These are phyloP conservation scores for Ormyrus labotus DNA, from an alignment of 2,888 invertebrate species.

Conservation along the genomic window DNA sequence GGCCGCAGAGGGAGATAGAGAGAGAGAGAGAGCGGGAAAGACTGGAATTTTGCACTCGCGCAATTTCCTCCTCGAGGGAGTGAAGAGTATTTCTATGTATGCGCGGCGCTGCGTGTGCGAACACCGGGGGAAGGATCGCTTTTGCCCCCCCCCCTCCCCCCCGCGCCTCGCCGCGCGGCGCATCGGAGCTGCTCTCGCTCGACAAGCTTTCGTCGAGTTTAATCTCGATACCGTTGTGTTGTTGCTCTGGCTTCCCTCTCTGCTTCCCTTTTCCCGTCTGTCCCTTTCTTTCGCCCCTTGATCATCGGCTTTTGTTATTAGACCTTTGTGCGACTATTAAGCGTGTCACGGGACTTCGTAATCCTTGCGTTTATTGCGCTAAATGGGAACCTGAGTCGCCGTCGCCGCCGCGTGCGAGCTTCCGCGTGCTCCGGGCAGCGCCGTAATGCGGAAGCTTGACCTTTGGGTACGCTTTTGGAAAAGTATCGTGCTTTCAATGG, in stretches of 20 bases:
- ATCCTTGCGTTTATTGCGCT: slow-evolving; percentile 3
- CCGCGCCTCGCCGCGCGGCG: too few species aligned
- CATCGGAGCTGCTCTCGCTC: not conserved
- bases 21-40: not conserved
- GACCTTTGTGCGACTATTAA: slow-evolving; percentile 11
- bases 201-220: slow-evolving; percentile 5
- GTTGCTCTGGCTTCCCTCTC: not conserved
- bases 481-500: too few species aligned
- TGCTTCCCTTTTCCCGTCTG: too few species aligned
- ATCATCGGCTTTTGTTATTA: slow-evolving; percentile 50
- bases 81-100: not conserved
- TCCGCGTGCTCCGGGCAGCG: too few species aligned
- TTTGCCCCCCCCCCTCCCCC: not conserved
- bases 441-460: too few species aligned
- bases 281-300: not conserved
- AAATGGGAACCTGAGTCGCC: not conserved
- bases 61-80: slow-evolving; percentile 8
- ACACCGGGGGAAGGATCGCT: not conserved
- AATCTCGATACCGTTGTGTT: slow-evolving; percentile 33
- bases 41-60: slow-evolving; percentile 17
- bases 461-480: too few species aligned
- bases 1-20: not conserved
- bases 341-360: slow-evolving; percentile 8
- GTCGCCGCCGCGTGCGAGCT: too few species aligned
- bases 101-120: not conserved